phyloP scores from a whole-genome alignment of 2,797 vertebrate genomes.

The Helicolenus hilgendorfi region DNA sequence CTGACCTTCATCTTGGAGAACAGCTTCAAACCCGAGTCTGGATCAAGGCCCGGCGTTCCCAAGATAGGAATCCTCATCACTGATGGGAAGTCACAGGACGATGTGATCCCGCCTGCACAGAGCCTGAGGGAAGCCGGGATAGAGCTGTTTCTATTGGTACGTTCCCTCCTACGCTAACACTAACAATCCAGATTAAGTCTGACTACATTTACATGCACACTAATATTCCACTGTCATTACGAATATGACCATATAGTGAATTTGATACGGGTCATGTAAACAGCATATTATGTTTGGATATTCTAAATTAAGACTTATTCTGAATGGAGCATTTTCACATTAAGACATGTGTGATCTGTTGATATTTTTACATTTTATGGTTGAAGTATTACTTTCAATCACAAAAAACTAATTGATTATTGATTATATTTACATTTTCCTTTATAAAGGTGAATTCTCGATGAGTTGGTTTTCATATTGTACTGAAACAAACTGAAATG shows the following conservation, averaged over 20 bases:
- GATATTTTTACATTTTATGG: no score
- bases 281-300: no score
- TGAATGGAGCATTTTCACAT: no score
- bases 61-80: slow-evolving; percentile 98
- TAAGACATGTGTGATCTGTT: no score
- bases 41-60: slow-evolving; percentile 93
- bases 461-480: background rate
- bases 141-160: slow-evolving; percentile 97
- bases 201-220: background rate
- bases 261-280: no score
- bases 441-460: no score
- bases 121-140: slow-evolving; percentile 94
- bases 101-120: slow-evolving; percentile 94
- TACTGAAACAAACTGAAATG: background rate
- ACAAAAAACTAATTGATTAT: background rate
- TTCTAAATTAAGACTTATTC: no score
- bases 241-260: no score
- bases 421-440: background rate
- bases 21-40: slow-evolving; percentile 96
- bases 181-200: background rate
- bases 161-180: background rate
- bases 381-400: background rate
- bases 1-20: slow-evolving; percentile 97
- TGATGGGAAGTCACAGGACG: slow-evolving; percentile 98
- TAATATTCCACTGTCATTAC: no score